Evolutionary conservation across 2,797 vertebrate genomes (phyloP).

Genomic region (Prunella strophiata): DNA sequence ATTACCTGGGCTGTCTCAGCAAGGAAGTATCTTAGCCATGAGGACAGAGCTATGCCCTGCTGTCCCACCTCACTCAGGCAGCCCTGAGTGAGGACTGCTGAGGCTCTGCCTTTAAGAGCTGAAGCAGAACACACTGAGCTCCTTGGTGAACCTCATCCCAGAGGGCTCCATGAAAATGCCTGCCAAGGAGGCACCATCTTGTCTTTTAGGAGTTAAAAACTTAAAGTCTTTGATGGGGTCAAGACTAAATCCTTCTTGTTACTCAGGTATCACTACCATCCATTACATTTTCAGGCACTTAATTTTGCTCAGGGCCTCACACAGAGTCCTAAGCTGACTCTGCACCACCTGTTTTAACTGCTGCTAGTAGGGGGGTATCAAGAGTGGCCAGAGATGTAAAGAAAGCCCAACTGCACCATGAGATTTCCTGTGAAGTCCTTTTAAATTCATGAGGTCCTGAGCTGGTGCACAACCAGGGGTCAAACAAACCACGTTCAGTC

Average conservation of each 20-base stretch:
- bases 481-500: not conserved
- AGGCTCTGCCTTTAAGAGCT: not conserved
- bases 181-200: not conserved
- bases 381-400: not conserved
- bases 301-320: conserved; percentile 4
- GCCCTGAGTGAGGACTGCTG: not conserved
- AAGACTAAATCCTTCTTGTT: not conserved
- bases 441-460: not conserved
- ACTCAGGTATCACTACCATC: not conserved
- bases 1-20: not conserved
- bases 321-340: not conserved
- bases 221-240: not conserved
- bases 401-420: not conserved
- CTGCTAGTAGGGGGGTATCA: not conserved
- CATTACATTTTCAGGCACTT: conserved; percentile 2
- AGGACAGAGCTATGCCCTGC: not conserved
- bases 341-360: not conserved
- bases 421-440: not conserved
- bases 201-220: not conserved
- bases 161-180: not conserved
- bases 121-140: not conserved
- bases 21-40: not conserved
- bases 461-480: not conserved
- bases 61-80: not conserved
- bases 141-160: not conserved